phyloP scores from a whole-genome alignment of 1,140 invertebrate species.

The Magallana angulata region DNA sequence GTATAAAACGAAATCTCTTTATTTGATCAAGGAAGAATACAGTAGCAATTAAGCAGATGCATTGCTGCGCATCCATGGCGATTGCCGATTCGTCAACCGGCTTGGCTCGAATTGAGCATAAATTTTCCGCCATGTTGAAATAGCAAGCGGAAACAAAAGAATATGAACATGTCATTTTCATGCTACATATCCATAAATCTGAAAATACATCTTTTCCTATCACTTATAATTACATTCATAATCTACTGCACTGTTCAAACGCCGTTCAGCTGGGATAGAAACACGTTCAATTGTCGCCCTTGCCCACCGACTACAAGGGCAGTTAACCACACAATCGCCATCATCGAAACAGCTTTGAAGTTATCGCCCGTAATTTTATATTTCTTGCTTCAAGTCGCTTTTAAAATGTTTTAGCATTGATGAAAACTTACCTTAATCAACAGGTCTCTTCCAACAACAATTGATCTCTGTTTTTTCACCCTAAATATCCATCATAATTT shows the following conservation, averaged over 20 bases:
- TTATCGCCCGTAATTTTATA: slow-evolving; percentile 49
- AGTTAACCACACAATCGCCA: slow-evolving; percentile 52
- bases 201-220: neutral
- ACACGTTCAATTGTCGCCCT: slow-evolving; percentile 51
- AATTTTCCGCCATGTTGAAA: slow-evolving; percentile 60
- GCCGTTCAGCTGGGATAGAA: neutral
- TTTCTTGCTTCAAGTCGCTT: slow-evolving; percentile 9
- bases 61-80: too few relatives aligned
- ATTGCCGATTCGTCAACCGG: neutral
- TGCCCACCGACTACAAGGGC: slow-evolving; percentile 48
- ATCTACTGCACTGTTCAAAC: neutral
- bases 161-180: slow-evolving; percentile 11
- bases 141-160: slow-evolving; percentile 38
- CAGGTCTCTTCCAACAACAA: neutral
- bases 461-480: neutral
- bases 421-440: slow-evolving; percentile 35
- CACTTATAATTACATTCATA: neutral
- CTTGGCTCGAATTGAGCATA: slow-evolving; percentile 43
- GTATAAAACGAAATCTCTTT: too few relatives aligned
- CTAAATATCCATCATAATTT: slow-evolving; percentile 24
- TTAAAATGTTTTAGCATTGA: neutral
- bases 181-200: neutral
- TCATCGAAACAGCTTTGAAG: slow-evolving; percentile 19
- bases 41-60: too few relatives aligned
- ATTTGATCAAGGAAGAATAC: too few relatives aligned